Percentiles rank a stretch among this genome's conserved stretches.
Evolutionary conservation across 2,888 invertebrate genomes (phyloP).

Genomic region (Graphium colonna): DNA sequence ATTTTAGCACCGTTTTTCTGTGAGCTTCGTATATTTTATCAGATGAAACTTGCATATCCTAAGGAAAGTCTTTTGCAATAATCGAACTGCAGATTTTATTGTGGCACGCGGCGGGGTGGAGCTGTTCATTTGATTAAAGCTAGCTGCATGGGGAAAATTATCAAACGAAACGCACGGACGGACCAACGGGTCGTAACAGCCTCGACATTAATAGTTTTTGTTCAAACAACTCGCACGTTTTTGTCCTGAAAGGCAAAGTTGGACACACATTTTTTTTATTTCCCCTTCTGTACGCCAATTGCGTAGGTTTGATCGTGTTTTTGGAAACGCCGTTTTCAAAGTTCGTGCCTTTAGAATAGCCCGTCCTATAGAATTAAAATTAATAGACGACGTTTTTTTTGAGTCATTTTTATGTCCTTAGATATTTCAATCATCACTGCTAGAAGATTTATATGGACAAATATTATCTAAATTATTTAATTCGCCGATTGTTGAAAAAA

Average conservation of each 20-base stretch:
- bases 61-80: no score
- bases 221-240: slow-evolving; percentile 56
- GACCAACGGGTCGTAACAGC: slow-evolving; percentile 69
- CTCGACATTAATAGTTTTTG: slow-evolving; percentile 76
- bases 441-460: no score
- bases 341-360: neutral
- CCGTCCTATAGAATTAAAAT: no score
- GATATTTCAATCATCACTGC: no score
- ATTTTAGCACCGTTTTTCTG: no score
- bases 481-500: no score
- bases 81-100: no score
- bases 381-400: no score
- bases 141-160: slow-evolving; percentile 73
- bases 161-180: slow-evolving; percentile 76
- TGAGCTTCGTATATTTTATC: no score
- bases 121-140: slow-evolving; percentile 73
- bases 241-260: slow-evolving; percentile 54
- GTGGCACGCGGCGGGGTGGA: slow-evolving; percentile 38
- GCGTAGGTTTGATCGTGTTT: slow-evolving; percentile 36
- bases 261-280: slow-evolving; percentile 36
- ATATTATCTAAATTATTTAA: no score
- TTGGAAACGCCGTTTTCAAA: slow-evolving; percentile 12
- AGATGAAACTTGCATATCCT: no score
- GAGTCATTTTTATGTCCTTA: no score
- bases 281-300: slow-evolving; percentile 48